Evolutionary conservation across 2,113 vertebrate genomes (phyloP).

Genomic region (Stictonetta naevosa): DNA sequence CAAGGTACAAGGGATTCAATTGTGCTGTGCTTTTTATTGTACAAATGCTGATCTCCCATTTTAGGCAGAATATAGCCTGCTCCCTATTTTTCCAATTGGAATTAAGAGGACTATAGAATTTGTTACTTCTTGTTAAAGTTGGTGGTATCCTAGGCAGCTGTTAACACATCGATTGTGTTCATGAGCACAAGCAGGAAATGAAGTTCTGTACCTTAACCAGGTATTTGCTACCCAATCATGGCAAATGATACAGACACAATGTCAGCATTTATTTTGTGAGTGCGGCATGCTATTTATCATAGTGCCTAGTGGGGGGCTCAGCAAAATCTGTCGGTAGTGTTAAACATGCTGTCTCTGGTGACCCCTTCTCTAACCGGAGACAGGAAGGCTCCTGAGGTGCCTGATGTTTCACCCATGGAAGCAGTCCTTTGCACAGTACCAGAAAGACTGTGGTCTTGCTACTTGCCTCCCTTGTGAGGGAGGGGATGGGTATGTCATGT

Average conservation of each 20-base stretch:
- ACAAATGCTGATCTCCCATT: background rate
- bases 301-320: background rate
- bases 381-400: background rate
- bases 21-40: background rate
- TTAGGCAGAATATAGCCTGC: background rate
- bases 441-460: background rate
- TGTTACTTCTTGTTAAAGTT: background rate
- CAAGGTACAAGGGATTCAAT: background rate
- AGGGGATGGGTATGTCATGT: background rate
- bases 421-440: background rate
- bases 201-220: background rate
- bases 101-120: background rate
- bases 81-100: background rate
- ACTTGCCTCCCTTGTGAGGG: background rate
- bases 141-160: background rate
- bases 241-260: background rate
- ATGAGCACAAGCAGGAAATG: background rate
- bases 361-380: background rate
- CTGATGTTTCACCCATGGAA: accelerated
- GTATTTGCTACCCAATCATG: background rate
- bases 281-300: accelerated
- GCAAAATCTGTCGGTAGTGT: background rate
- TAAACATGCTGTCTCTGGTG: background rate
- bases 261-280: background rate
- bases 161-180: background rate